Evolutionary conservation across 2,888 invertebrate species (phyloP).

Genomic region (Pristionchus maxplancki): DNA sequence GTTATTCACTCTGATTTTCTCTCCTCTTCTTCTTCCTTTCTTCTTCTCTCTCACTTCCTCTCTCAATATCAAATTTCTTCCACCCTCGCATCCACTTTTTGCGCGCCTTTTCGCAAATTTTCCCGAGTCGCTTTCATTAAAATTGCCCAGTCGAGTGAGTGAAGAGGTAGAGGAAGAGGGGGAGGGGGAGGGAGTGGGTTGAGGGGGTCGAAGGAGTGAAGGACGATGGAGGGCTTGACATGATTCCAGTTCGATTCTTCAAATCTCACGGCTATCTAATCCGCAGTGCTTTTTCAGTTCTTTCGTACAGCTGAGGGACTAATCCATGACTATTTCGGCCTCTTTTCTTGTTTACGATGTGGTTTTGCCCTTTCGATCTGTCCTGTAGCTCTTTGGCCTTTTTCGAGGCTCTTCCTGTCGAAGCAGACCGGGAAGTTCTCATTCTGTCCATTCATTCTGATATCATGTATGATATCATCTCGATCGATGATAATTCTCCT

Average conservation of each 20-base stretch:
- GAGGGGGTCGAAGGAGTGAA: not conserved
- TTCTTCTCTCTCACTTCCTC: not conserved
- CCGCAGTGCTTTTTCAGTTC: conserved; percentile 9
- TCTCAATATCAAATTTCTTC: conserved; percentile 40
- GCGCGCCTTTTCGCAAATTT: not conserved
- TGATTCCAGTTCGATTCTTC: not conserved
- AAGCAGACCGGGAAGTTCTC: not conserved
- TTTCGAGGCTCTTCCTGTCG: too few relatives aligned
- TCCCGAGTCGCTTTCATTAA: not conserved
- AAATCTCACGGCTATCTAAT: not conserved
- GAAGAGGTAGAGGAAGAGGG: not conserved
- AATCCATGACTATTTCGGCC: not conserved
- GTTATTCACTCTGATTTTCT: conserved; percentile 40
- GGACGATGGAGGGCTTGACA: not conserved
- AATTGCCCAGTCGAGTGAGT: not conserved
- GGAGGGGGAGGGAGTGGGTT: not conserved
- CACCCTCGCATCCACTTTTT: conserved; percentile 39
- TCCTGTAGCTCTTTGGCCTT: too few relatives aligned
- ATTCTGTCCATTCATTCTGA: not conserved
- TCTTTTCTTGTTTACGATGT: not conserved
- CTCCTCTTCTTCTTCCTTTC: not conserved
- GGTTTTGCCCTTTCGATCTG: too few relatives aligned
- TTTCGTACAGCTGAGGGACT: conserved; percentile 1
- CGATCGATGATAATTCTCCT: not conserved
- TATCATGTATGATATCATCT: not conserved